Percentiles rank a stretch among this genome's conserved stretches.
phyloP scores from a whole-genome alignment of 1,140 invertebrate species.

The Anagrus nilaparvatae region DNA sequence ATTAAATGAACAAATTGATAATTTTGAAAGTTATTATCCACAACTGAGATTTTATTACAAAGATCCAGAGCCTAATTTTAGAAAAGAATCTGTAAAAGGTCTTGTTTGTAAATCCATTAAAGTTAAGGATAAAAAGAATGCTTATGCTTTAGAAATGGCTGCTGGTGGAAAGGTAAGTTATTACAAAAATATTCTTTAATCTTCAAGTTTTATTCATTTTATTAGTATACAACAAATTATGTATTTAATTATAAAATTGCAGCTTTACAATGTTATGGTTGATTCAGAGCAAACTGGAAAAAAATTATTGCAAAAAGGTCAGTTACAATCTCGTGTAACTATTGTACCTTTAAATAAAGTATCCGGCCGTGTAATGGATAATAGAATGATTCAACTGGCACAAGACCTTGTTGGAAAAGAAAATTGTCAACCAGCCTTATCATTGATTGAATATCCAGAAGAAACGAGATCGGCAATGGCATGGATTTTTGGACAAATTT shows the following conservation, averaged over 20 bases:
- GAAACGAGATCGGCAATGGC: constrained; percentile 69
- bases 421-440: constrained; percentile 75
- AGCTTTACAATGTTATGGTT: constrained; percentile 87
- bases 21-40: constrained; percentile 55
- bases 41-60: constrained; percentile 63
- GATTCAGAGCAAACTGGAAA: constrained; percentile 80
- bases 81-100: constrained; percentile 66
- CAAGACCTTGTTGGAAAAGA: constrained; percentile 65
- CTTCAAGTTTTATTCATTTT: neutral
- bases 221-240: constrained; percentile 4
- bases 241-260: constrained; percentile 24
- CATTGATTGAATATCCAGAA: constrained; percentile 67
- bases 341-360: constrained; percentile 93
- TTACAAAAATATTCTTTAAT: constrained; percentile 16
- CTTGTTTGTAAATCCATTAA: constrained; percentile 66
- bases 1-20: constrained; percentile 48
- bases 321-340: constrained; percentile 69
- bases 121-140: constrained; percentile 60
- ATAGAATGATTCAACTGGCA: constrained; percentile 52
- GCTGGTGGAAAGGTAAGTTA: constrained; percentile 69
- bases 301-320: constrained; percentile 70
- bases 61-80: constrained; percentile 70
- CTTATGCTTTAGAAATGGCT: constrained; percentile 74
- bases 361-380: constrained; percentile 49
- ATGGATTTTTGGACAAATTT: constrained; percentile 78